Evolutionary conservation across 2,888 invertebrate species (phyloP).

Genomic region (Drosophila mimetica): DNA sequence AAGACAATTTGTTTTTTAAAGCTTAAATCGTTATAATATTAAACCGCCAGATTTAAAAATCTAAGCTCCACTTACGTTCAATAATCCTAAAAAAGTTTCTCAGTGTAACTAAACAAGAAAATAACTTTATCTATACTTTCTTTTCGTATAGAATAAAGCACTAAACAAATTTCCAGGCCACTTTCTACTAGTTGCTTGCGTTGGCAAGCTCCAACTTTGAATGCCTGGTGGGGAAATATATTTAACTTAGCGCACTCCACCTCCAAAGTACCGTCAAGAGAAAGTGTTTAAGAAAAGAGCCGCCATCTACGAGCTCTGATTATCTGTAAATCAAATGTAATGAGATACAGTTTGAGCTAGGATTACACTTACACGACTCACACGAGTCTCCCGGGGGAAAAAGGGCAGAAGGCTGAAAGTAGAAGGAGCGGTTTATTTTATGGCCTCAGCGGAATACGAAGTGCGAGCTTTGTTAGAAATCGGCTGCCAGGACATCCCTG

Average conservation of each 20-base stretch:
- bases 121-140: no score
- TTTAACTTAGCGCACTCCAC: background rate
- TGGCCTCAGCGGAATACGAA: conserved; percentile 35
- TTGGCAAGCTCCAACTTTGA: background rate
- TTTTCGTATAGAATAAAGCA: no score
- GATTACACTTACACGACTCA: conserved; percentile 38
- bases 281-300: conserved; percentile 51
- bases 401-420: no score
- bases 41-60: no score
- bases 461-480: conserved; percentile 28
- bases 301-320: conserved; percentile 39
- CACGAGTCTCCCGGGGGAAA: conserved; percentile 5
- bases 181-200: conserved; percentile 1
- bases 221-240: background rate
- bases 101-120: no score
- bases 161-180: no score
- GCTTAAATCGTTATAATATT: no score
- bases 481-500: conserved; percentile 33
- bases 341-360: conserved; percentile 44
- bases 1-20: no score
- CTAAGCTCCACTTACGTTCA: no score
- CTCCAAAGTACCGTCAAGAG: conserved; percentile 11
- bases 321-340: conserved; percentile 63
- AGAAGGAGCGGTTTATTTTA: conserved; percentile 42
- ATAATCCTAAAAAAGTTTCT: no score